Percentiles rank a stretch among this genome's conserved stretches.
These are phyloP conservation scores for Chaetodon auriga DNA, from an alignment of 2,113 vertebrate species.

Conservation along the genomic window DNA sequence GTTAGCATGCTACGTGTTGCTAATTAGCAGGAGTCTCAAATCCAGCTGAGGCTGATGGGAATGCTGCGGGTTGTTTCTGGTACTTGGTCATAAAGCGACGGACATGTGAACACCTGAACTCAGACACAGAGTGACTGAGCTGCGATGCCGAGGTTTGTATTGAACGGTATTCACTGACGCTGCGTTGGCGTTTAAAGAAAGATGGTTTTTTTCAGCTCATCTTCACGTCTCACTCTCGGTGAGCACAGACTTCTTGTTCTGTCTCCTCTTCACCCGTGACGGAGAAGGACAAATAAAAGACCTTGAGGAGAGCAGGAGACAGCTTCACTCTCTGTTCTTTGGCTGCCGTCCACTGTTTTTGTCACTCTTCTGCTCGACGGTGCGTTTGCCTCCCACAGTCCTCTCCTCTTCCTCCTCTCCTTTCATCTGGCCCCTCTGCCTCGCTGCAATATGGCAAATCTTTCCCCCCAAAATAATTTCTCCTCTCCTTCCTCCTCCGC, in stretches of 20 bases:
- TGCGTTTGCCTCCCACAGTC: conserved; percentile 3
- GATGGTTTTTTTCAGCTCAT: neutral
- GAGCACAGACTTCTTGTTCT: neutral
- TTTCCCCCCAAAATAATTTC: conserved; percentile 18
- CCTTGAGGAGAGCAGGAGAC: conserved; percentile 12
- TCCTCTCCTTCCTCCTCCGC: conserved; percentile 5
- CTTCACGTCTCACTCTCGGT: neutral
- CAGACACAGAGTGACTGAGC: no score
- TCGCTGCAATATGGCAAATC: conserved; percentile 42
- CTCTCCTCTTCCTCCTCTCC: conserved; percentile 10
- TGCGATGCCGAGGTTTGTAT: neutral
- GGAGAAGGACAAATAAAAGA: conserved; percentile 32
- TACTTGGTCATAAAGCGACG: neutral
- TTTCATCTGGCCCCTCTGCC: conserved; percentile 29
- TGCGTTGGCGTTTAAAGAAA: neutral
- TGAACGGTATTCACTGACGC: neutral
- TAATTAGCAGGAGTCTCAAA: no score
- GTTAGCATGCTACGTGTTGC: no score
- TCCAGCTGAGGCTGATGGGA: no score
- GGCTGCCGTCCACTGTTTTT: neutral
- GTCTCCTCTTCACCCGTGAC: neutral
- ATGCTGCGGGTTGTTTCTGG: no score
- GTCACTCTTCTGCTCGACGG: neutral
- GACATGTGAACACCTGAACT: no score
- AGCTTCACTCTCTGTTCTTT: conserved; percentile 14